Conservation (phyloP, 1,140 invertebrate genomes). For the Holotrichia oblita region DNA sequence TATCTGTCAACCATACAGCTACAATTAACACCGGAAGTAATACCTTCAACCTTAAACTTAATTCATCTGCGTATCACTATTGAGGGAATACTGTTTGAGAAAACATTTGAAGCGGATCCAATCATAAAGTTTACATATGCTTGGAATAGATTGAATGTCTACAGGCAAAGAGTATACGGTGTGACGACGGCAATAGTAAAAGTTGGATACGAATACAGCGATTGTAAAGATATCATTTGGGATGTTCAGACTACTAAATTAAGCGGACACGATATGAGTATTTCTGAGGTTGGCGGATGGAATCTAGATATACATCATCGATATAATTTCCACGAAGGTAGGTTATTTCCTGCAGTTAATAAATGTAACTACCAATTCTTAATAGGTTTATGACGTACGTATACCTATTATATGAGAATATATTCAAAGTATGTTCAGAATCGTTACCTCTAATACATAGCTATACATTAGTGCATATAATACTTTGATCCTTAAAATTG, state of each 20-base stretch:
- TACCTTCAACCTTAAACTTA: conserved; percentile 81
- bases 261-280: conserved; percentile 95
- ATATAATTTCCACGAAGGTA: conserved; percentile 97
- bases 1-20: conserved; percentile 95
- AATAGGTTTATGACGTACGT: too few species aligned
- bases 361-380: too few species aligned
- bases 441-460: too few species aligned
- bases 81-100: conserved; percentile 93
- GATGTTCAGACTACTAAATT: conserved; percentile 94
- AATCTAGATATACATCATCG: conserved; percentile 97
- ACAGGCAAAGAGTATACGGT: conserved; percentile 92
- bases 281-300: conserved; percentile 96
- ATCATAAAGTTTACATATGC: conserved; percentile 96
- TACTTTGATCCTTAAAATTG: not conserved
- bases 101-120: conserved; percentile 93
- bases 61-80: conserved; percentile 93
- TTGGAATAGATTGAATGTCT: conserved; percentile 97
- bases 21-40: conserved; percentile 87
- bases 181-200: conserved; percentile 91
- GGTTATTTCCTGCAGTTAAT: not conserved
- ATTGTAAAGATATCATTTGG: conserved; percentile 95
- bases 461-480: too few species aligned
- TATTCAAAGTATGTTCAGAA: too few species aligned
- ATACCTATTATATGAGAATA: too few species aligned
- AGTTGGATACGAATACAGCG: conserved; percentile 94